A percentile compares a stretch with the other conserved stretches of the same genome.
These are phyloP conservation scores for Aphidius ervi DNA, from an alignment of 1,140 invertebrate genomes.

Conservation along the genomic window DNA sequence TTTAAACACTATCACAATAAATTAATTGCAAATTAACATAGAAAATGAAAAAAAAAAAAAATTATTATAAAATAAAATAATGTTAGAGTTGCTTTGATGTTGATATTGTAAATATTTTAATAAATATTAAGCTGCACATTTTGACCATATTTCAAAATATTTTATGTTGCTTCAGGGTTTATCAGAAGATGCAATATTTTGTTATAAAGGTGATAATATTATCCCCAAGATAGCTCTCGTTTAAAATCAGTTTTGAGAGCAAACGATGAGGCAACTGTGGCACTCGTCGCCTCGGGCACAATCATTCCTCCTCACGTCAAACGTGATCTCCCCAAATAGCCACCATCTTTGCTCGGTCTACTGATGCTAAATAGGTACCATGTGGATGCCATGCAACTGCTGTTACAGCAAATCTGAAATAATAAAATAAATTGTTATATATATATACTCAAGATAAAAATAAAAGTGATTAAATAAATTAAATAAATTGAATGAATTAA, in stretches of 20 bases:
- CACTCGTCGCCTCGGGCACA: conserved; percentile 15
- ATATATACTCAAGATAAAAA: not conserved
- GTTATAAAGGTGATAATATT: conserved; percentile 3
- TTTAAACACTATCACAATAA: too few relatives aligned
- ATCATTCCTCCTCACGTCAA: conserved; percentile 38
- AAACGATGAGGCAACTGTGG: not conserved
- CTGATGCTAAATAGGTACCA: conserved; percentile 78
- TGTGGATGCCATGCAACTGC: conserved; percentile 90
- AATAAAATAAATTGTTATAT: not conserved
- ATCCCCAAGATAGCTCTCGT: conserved; percentile 20
- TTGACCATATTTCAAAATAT: too few relatives aligned
- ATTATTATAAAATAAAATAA: too few relatives aligned
- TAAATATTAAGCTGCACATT: too few relatives aligned
- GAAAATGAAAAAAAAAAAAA: too few relatives aligned
- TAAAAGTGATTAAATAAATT: not conserved
- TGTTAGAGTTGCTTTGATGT: too few relatives aligned
- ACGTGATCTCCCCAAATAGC: conserved; percentile 76
- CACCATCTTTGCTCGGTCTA: conserved; percentile 80
- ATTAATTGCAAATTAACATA: too few relatives aligned
- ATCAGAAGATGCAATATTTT: too few relatives aligned
- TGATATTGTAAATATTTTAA: too few relatives aligned
- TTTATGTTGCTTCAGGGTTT: too few relatives aligned
- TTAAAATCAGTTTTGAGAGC: conserved; percentile 3
- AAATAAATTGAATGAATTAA: not conserved
- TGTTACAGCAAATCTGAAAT: conserved; percentile 73